These are phyloP conservation scores for Augochlora pura DNA, from an alignment of 1,140 invertebrate species.

Conservation along the genomic window DNA sequence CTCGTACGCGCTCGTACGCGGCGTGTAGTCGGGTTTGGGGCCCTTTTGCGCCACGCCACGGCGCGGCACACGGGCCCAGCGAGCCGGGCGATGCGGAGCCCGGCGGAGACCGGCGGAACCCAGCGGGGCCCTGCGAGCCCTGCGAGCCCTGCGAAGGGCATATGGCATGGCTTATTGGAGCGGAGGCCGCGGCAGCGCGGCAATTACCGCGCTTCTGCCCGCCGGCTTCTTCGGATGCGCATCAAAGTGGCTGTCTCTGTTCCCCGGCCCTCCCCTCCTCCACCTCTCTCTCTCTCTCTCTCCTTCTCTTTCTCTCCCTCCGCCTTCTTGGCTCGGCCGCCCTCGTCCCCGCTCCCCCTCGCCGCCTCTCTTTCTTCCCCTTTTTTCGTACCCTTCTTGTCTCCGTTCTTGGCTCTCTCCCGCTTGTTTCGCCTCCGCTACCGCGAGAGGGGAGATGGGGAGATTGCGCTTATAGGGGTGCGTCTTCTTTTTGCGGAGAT, in stretches of 20 bases:
- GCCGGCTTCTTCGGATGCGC: slow-evolving; percentile 61
- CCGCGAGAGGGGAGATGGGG: slow-evolving; percentile 21
- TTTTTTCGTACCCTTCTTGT: slow-evolving; percentile 5
- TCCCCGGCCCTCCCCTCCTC: background rate
- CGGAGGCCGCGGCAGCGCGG: slow-evolving; percentile 62
- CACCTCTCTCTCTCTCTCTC: background rate
- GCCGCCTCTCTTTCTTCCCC: background rate
- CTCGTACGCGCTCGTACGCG: slow-evolving; percentile 33
- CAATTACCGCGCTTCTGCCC: slow-evolving; percentile 71
- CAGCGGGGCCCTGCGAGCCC: too few species aligned
- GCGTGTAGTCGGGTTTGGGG: slow-evolving; percentile 34
- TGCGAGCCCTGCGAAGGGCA: slow-evolving; percentile 48
- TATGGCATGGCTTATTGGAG: slow-evolving; percentile 70
- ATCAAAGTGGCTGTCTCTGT: slow-evolving; percentile 44
- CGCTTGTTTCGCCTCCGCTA: slow-evolving; percentile 3
- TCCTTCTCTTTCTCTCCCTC: background rate
- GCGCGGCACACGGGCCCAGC: background rate
- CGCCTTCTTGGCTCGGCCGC: background rate
- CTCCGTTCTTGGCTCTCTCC: slow-evolving; percentile 6
- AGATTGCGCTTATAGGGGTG: slow-evolving; percentile 44
- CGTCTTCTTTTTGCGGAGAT: slow-evolving; percentile 37
- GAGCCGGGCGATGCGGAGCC: too few species aligned
- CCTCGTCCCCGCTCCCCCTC: background rate
- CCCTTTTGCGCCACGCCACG: background rate
- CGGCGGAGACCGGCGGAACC: too few species aligned